phyloP scores from a whole-genome alignment of 2,113 vertebrate genomes.

The Psilopsiagon aymara region DNA sequence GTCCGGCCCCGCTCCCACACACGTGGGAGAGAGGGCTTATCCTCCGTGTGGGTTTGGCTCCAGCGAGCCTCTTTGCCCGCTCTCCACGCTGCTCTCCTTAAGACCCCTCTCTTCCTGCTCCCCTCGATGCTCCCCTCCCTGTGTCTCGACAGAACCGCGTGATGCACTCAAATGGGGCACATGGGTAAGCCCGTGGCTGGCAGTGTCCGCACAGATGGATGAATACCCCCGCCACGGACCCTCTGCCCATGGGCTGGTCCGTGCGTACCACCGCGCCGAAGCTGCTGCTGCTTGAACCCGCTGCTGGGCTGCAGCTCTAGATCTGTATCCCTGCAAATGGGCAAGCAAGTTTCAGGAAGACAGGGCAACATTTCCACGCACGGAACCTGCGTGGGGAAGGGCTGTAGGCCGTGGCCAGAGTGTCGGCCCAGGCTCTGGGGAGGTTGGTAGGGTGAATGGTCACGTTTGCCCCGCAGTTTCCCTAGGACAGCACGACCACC shows the following conservation, averaged over 20 bases:
- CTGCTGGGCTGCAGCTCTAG: background rate
- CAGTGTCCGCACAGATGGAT: background rate
- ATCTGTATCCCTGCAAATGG: fast-evolving
- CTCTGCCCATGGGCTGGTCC: background rate
- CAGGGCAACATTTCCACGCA: background rate
- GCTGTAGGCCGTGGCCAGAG: background rate
- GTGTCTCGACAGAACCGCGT: background rate
- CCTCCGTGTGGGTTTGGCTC: background rate
- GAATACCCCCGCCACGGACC: background rate
- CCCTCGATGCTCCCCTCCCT: no score
- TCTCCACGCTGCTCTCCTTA: background rate
- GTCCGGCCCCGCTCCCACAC: background rate
- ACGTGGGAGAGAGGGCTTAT: background rate
- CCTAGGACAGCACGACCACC: background rate
- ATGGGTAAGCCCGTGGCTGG: background rate
- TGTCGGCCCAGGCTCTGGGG: background rate
- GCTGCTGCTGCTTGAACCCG: background rate
- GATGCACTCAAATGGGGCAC: background rate
- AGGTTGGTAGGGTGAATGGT: no score
- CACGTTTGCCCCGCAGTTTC: background rate
- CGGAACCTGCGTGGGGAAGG: background rate
- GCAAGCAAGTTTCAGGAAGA: background rate
- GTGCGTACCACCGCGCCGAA: background rate
- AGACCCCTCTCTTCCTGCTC: no score
- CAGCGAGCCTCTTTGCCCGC: background rate